Base-by-base conservation (phyloP, 2,113 vertebrate genomes). In the Pachycephala philippinensis region DNA sequence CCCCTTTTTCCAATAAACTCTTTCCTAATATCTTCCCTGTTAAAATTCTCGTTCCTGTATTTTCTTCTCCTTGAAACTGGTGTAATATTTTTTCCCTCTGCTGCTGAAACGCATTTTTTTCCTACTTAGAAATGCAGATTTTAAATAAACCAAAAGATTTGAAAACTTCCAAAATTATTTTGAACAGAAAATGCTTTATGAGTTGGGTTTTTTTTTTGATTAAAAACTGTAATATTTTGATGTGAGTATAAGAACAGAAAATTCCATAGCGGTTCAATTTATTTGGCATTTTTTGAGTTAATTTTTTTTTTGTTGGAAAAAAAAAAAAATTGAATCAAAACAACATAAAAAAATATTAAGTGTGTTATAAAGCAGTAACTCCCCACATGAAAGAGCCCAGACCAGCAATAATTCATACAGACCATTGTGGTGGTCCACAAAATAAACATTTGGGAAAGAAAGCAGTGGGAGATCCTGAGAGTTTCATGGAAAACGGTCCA, bases 361-460 rank as follows among this genome's bases (percentile, higher is more conserved):
- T 49, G 1, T 8, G 16, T 14, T 52, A 20, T 52, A 64, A 60
- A 76, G 53, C 40, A 74, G 11, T 7, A 84, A 75, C 20, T 90
- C 7, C 30, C 60, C 89, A 94, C 89, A 93, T 80, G 24, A 89
- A 87, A 93, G 71, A 72, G 40, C 61, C 19, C 59, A 95, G 89
- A 75, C 87, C 77, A 89, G 61, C 78, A 84, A 37, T 79, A 91
- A 93, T 87, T 95, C 54, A 45, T 11, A 7, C 31, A 89, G 65
- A n/a, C 53, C 87, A n/a, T 91, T 95, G 94, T 87, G 91, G 94
- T 89, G 95, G 96, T 97, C 93, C 93, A 84, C 94, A 96, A 89
- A 93, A 89, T 4, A 84, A 96, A 92, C 57, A 26, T 91, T 92
- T 75, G 71, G 89, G 87, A 49, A 93, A 31, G 39, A 78, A 66